Percentiles rank a stretch among this genome's conserved stretches.
Conservation (phyloP, 2,888 invertebrate genomes). For the Protonemura montana region DNA sequence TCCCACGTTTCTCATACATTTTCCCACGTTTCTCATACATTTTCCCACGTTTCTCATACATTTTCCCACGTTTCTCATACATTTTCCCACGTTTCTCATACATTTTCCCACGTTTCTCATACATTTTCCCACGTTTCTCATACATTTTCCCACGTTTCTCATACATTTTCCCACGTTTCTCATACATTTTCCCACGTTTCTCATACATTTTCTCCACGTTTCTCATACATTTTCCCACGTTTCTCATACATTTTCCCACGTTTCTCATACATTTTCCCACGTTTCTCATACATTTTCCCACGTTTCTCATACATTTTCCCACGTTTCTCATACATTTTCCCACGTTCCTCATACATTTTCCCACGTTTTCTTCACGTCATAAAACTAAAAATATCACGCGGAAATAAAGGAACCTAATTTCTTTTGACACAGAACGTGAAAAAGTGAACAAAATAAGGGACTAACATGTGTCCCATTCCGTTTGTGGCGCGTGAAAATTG, state of each 20-base stretch:
- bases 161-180: too few relatives aligned
- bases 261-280: neutral
- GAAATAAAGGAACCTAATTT: constrained; percentile 4
- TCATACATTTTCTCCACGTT: too few relatives aligned
- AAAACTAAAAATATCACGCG: neutral
- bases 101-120: neutral
- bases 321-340: neutral
- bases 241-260: too few relatives aligned
- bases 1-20: neutral
- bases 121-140: too few relatives aligned
- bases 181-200: neutral
- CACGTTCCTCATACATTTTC: neutral
- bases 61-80: neutral
- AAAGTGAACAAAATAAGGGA: neutral
- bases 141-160: neutral
- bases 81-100: neutral
- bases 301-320: neutral
- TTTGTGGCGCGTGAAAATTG: neutral
- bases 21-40: neutral
- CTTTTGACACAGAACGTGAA: neutral
- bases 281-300: too few relatives aligned
- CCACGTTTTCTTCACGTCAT: neutral
- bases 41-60: neutral
- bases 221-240: neutral
- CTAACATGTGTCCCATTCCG: neutral